A percentile compares a stretch with the other conserved stretches of the same genome.
Conservation (phyloP, 2,113 vertebrate species). For the Oxyura jamaicensis region DNA sequence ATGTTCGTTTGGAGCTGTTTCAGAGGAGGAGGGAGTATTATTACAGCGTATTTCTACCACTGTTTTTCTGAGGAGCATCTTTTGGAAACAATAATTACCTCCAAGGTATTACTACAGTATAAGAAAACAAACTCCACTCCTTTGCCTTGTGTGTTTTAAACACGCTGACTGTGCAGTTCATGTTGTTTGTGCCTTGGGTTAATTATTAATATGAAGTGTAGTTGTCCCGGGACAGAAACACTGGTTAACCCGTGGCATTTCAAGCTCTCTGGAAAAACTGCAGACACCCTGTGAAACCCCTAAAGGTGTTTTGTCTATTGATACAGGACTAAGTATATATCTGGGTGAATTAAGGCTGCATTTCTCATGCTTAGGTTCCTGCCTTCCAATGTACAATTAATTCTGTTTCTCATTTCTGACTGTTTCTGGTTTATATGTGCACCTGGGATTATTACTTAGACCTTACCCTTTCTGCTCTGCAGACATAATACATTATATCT, state of each 20-base stretch:
- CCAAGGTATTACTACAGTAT: neutral
- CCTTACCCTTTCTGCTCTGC: neutral
- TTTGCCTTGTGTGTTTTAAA: neutral
- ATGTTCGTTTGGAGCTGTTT: constrained; percentile 45
- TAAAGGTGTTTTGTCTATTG: neutral
- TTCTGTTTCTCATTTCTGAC: neutral
- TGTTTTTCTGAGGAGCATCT: constrained; percentile 58
- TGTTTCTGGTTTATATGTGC: neutral
- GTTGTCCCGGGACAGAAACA: constrained; percentile 33
- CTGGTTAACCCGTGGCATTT: neutral
- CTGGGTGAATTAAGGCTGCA: neutral
- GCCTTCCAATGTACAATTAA: neutral
- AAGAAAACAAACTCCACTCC: neutral
- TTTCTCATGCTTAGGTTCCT: neutral
- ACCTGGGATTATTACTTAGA: neutral
- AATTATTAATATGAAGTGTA: constrained; percentile 1
- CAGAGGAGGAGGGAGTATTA: constrained; percentile 41
- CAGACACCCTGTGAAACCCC: neutral
- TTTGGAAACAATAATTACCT: neutral
- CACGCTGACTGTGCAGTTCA: neutral
- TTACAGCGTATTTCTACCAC: constrained; percentile 17
- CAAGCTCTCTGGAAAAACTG: neutral
- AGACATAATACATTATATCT: neutral
- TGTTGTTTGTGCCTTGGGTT: constrained; percentile 5
- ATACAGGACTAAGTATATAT: neutral